These are phyloP conservation scores for Schrankia costaestrigalis DNA, from an alignment of 2,888 invertebrate species.

Conservation along the genomic window DNA sequence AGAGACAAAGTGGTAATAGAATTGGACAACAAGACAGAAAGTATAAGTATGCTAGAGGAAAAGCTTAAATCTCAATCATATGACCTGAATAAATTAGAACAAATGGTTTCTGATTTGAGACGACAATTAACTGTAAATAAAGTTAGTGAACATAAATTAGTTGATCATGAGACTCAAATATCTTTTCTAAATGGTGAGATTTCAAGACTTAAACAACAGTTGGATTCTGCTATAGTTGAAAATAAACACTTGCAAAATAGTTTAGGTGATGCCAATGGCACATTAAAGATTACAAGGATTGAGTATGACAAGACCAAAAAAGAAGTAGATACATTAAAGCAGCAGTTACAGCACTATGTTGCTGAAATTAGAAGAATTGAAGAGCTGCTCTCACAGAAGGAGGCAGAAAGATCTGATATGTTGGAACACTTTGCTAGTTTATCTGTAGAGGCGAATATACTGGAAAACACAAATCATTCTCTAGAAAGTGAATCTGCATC, in stretches of 20 bases:
- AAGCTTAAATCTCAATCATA: conserved; percentile 82
- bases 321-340: conserved; percentile 87
- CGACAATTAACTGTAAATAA: conserved; percentile 71
- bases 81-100: conserved; percentile 77
- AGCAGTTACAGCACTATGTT: conserved; percentile 90
- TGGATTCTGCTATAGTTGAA: conserved; percentile 82
- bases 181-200: conserved; percentile 81
- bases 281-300: conserved; percentile 81
- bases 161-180: conserved; percentile 77
- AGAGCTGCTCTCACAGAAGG: conserved; percentile 87
- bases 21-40: conserved; percentile 87
- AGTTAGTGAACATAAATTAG: conserved; percentile 71
- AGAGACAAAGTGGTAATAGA: conserved; percentile 84
- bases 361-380: conserved; percentile 89
- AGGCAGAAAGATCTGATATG: conserved; percentile 89
- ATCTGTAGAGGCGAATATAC: conserved; percentile 87
- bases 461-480: conserved; percentile 90
- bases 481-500: conserved; percentile 88
- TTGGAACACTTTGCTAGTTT: conserved; percentile 89
- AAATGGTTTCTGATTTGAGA: conserved; percentile 77
- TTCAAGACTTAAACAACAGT: conserved; percentile 74
- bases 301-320: conserved; percentile 85
- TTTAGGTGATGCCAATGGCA: conserved; percentile 83
- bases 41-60: conserved; percentile 82
- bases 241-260: conserved; percentile 88